Percentiles rank a stretch among this genome's conserved stretches.
phyloP scores from a whole-genome alignment of 35 echinoderm and acorn worm species.

The Strongylocentrotus purpuratus region DNA sequence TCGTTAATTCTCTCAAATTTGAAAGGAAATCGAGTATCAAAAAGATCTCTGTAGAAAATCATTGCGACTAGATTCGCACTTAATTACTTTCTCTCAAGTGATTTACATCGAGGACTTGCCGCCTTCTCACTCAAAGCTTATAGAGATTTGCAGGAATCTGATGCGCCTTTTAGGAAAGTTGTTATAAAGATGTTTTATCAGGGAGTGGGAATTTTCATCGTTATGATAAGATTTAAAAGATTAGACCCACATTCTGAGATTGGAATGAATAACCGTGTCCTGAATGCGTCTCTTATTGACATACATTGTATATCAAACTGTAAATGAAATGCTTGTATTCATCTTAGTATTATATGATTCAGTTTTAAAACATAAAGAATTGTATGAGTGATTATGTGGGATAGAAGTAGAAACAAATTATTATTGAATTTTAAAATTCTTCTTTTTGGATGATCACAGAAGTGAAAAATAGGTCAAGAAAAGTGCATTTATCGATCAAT shows the following conservation, averaged over 20 bases:
- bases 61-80: background rate
- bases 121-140: background rate
- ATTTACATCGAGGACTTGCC: background rate
- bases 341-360: too few species aligned
- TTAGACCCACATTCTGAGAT: background rate
- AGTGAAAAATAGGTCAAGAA: too few species aligned
- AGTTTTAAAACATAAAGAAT: too few species aligned
- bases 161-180: background rate
- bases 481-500: too few species aligned
- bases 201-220: background rate
- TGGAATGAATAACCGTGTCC: background rate
- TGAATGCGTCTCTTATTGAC: background rate
- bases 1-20: background rate
- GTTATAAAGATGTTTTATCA: background rate
- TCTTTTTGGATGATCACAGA: too few species aligned
- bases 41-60: background rate
- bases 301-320: too few species aligned
- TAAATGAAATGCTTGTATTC: too few species aligned
- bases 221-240: background rate
- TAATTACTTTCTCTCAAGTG: background rate
- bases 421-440: too few species aligned
- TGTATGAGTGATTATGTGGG: too few species aligned
- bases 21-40: slow-evolving; percentile 3
- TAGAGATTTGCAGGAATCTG: background rate
- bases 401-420: too few species aligned